Evolutionary conservation across 2,888 invertebrate species (phyloP).

Genomic region (Tetramorium bicarinatum): DNA sequence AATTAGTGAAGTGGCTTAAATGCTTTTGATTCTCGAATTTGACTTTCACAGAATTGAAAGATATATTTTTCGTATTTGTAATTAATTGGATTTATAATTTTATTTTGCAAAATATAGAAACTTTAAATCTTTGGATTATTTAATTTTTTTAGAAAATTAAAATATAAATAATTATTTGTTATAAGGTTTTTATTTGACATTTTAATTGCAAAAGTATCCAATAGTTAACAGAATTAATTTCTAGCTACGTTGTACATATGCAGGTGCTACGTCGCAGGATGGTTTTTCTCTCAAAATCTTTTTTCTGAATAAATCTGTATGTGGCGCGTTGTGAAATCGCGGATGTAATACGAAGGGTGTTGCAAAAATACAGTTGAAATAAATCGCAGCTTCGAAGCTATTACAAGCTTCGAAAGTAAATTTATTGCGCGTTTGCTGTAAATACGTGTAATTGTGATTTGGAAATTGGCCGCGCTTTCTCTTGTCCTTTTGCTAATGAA

Average conservation of each 20-base stretch:
- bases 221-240: conserved; percentile 2
- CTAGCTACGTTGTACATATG: neutral
- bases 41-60: neutral
- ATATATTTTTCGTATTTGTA: neutral
- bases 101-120: neutral
- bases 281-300: conserved; percentile 1
- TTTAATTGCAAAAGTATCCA: neutral
- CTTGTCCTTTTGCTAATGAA: conserved; percentile 17
- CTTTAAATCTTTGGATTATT: neutral
- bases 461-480: conserved; percentile 36
- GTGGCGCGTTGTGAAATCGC: conserved; percentile 12
- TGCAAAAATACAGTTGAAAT: neutral
- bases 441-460: conserved; percentile 38
- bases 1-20: neutral
- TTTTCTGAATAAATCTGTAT: neutral
- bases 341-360: neutral
- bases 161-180: neutral
- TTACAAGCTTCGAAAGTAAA: neutral
- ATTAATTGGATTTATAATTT: neutral
- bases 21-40: neutral
- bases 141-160: neutral
- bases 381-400: conserved; percentile 17
- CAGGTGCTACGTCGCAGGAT: neutral
- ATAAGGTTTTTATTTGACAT: neutral
- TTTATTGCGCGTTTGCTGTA: conserved; percentile 15